These are phyloP conservation scores for Axis porcinus DNA, from an alignment of 2,113 vertebrate species.

Conservation along the genomic window DNA sequence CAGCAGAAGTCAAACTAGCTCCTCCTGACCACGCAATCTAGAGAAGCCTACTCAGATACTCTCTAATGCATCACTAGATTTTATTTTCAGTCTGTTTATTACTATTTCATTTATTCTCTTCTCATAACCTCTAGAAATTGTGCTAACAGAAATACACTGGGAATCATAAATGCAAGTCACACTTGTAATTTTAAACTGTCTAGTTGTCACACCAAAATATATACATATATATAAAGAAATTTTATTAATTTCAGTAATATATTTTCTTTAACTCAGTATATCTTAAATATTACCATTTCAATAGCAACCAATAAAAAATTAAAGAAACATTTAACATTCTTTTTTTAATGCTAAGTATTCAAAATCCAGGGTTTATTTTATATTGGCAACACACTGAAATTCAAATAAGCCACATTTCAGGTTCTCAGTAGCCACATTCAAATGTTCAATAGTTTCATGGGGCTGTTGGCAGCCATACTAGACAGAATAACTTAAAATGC, in stretches of 20 bases:
- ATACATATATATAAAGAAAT: neutral
- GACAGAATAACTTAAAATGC: neutral
- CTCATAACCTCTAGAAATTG: neutral
- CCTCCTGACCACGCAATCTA: neutral
- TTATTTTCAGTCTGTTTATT: neutral
- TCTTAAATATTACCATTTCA: slow-evolving; percentile 13
- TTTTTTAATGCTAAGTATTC: neutral
- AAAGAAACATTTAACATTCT: neutral
- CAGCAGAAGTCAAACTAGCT: neutral
- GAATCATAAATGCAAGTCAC: neutral
- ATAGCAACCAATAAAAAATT: neutral
- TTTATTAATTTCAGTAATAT: slow-evolving; percentile 1
- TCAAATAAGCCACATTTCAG: neutral
- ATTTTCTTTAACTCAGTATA: neutral
- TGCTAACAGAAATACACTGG: neutral
- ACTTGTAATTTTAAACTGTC: neutral
- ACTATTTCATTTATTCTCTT: neutral
- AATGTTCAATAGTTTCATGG: neutral
- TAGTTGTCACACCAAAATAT: neutral
- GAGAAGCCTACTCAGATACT: neutral
- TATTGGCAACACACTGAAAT: neutral
- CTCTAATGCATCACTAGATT: neutral
- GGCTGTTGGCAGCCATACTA: neutral
- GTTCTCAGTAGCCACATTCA: neutral
- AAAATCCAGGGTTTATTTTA: slow-evolving; percentile 3